Conservation (phyloP, 1,140 invertebrate genomes). For the Scylla paramamosain region DNA sequence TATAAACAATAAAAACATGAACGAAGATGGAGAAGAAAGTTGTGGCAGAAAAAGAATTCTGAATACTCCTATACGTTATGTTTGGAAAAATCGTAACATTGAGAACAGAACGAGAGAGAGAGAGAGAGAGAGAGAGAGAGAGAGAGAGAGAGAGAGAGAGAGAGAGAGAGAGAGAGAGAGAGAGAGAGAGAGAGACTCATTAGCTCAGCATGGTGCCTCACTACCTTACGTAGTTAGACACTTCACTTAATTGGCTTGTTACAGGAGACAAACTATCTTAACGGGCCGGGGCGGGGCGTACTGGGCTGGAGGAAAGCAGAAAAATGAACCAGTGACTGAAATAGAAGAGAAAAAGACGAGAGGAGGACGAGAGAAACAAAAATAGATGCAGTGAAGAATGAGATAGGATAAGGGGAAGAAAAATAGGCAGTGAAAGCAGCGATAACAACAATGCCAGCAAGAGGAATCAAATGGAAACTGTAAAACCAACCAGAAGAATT, state of each 20-base stretch:
- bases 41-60: too few relatives aligned
- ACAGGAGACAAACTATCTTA: background rate
- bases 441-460: too few relatives aligned
- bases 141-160: slow-evolving; percentile 21
- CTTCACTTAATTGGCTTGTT: slow-evolving; percentile 6
- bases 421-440: too few relatives aligned
- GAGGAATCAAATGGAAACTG: too few relatives aligned
- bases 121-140: background rate
- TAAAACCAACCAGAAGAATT: too few relatives aligned
- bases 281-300: background rate
- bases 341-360: background rate
- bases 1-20: too few relatives aligned
- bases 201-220: background rate
- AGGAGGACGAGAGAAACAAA: background rate
- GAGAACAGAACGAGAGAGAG: background rate
- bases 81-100: too few relatives aligned
- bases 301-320: background rate
- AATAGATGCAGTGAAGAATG: too few relatives aligned
- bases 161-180: too few relatives aligned
- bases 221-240: background rate
- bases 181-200: slow-evolving; percentile 1
- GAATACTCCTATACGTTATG: too few relatives aligned
- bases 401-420: too few relatives aligned
- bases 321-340: background rate
- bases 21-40: too few relatives aligned